Conservation (phyloP, 2,888 invertebrate genomes). For the Zeuzera pyrina region DNA sequence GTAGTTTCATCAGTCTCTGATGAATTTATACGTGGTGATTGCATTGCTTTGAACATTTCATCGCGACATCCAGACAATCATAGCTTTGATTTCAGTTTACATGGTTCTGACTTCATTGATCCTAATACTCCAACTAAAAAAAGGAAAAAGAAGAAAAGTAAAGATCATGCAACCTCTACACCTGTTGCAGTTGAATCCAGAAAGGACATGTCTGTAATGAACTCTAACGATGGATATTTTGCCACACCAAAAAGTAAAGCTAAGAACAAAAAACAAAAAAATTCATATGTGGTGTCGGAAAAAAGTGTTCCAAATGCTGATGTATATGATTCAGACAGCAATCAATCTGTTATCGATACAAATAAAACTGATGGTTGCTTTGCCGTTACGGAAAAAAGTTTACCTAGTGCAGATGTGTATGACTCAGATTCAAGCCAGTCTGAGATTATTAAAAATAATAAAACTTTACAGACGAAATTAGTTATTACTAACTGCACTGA, state of each 20-base stretch:
- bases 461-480: constrained; percentile 4
- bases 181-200: constrained; percentile 31
- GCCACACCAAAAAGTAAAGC: constrained; percentile 64
- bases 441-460: constrained; percentile 27
- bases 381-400: constrained; percentile 48
- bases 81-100: constrained; percentile 64
- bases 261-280: constrained; percentile 56
- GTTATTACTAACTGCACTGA: constrained; percentile 20
- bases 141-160: constrained; percentile 55
- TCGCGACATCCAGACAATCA: constrained; percentile 44
- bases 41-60: constrained; percentile 63
- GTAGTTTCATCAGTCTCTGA: constrained; percentile 64
- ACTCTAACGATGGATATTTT: constrained; percentile 40
- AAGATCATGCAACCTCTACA: constrained; percentile 41
- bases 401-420: constrained; percentile 66
- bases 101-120: constrained; percentile 54
- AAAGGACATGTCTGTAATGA: constrained; percentile 15
- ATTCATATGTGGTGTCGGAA: constrained; percentile 44
- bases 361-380: constrained; percentile 35
- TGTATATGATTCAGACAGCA: constrained; percentile 74
- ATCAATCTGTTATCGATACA: constrained; percentile 39
- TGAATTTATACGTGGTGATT: constrained; percentile 63
- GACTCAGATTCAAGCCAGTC: constrained; percentile 68
- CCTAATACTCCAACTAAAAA: constrained; percentile 48
- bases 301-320: constrained; percentile 58